These are phyloP conservation scores for Halesus radiatus DNA, from an alignment of 1,140 invertebrate genomes.

Conservation along the genomic window DNA sequence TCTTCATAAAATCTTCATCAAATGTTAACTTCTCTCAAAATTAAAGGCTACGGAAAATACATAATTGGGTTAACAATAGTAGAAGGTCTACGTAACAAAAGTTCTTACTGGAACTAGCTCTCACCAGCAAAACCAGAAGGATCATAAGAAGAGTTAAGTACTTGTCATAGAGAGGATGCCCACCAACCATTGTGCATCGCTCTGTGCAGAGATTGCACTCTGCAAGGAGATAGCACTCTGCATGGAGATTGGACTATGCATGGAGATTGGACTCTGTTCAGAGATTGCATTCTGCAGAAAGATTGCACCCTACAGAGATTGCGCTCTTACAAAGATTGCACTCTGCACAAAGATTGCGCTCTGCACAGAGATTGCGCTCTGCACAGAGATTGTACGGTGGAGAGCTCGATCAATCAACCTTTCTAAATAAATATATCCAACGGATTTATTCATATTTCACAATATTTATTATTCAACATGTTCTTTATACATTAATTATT, in stretches of 20 bases:
- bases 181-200: no score
- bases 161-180: conserved; percentile 6
- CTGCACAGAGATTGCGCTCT: neutral
- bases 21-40: conserved; percentile 40
- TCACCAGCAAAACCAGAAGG: conserved; percentile 17
- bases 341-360: neutral
- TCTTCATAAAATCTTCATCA: conserved; percentile 44
- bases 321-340: no score
- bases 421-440: conserved; percentile 27
- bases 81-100: conserved; percentile 9
- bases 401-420: neutral
- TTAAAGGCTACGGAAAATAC: conserved; percentile 21
- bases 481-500: conserved; percentile 48
- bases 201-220: no score
- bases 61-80: conserved; percentile 30
- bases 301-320: no score
- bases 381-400: neutral
- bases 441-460: conserved; percentile 29
- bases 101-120: conserved; percentile 17
- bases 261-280: no score
- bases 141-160: conserved; percentile 44
- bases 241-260: no score
- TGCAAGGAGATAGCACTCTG: no score
- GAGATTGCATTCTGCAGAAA: no score
- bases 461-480: conserved; percentile 36